Percentiles rank a stretch among this genome's conserved stretches.
These are phyloP conservation scores for Melinaea menophilus DNA, from an alignment of 2,888 invertebrate species.

Conservation along the genomic window DNA sequence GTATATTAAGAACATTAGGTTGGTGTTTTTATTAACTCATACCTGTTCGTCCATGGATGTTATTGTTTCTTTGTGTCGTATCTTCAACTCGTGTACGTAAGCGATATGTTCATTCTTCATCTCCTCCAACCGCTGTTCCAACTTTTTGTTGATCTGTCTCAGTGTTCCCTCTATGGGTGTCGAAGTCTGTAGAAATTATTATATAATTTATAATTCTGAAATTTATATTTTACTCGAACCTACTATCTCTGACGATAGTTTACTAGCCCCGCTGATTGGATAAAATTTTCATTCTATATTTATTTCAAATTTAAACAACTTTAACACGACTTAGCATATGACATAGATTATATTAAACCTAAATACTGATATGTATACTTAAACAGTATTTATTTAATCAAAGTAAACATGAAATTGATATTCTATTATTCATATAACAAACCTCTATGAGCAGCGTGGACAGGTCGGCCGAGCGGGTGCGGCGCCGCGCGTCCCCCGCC, in stretches of 20 bases:
- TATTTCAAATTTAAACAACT: too few species aligned
- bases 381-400: too few species aligned
- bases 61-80: slow-evolving; percentile 61
- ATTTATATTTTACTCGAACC: not conserved
- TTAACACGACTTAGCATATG: too few species aligned
- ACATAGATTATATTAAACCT: too few species aligned
- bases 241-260: too few species aligned
- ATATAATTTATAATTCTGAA: slow-evolving; percentile 46
- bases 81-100: slow-evolving; percentile 61
- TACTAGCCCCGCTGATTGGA: too few species aligned
- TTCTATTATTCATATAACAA: not conserved
- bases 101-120: slow-evolving; percentile 64
- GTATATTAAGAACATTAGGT: not conserved
- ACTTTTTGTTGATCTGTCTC: slow-evolving; percentile 49
- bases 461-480: slow-evolving; percentile 53
- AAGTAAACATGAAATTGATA: not conserved
- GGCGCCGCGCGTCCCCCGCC: slow-evolving; percentile 48
- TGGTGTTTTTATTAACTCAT: not conserved
- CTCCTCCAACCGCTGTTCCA: slow-evolving; percentile 58
- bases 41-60: slow-evolving; percentile 69
- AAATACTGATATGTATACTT: too few species aligned
- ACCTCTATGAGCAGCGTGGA: slow-evolving; percentile 56
- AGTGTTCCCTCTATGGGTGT: slow-evolving; percentile 52
- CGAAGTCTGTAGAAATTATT: slow-evolving; percentile 40
- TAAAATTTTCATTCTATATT: too few species aligned